A percentile compares a stretch with the other conserved stretches of the same genome.
Evolutionary conservation across 2,888 invertebrate species (phyloP).

Genomic region (Nematopogon swammerdamellus): DNA sequence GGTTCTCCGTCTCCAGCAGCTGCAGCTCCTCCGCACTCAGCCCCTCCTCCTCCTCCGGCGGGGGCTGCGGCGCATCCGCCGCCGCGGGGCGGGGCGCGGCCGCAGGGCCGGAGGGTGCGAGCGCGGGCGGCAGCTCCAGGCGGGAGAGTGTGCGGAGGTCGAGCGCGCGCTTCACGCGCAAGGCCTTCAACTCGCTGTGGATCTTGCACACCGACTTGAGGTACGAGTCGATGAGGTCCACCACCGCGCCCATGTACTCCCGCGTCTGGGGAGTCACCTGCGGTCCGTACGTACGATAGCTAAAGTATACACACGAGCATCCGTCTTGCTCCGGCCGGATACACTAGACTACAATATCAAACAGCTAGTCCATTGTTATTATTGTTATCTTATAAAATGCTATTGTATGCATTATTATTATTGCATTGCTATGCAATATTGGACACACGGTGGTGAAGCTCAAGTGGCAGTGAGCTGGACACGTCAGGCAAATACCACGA

Average conservation of each 20-base stretch:
- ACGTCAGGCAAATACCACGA: too few species aligned
- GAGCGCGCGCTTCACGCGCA: conserved; percentile 79
- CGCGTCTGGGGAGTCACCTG: conserved; percentile 61
- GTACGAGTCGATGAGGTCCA: conserved; percentile 74
- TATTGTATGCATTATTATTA: too few species aligned
- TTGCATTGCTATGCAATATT: too few species aligned
- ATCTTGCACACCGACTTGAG: conserved; percentile 83
- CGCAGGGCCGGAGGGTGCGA: too few species aligned
- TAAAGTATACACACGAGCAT: too few species aligned
- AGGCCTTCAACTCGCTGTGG: conserved; percentile 84
- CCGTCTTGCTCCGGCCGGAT: too few species aligned
- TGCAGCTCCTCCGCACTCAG: conserved; percentile 86
- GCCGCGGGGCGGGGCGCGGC: conserved; percentile 10
- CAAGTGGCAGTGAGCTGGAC: too few species aligned
- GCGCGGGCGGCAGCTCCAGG: conserved; percentile 42
- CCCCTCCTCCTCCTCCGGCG: conserved; percentile 63
- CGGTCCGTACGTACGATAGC: too few species aligned
- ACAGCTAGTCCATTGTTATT: too few species aligned
- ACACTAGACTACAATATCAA: too few species aligned
- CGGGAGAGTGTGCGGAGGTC: conserved; percentile 80
- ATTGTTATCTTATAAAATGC: too few species aligned
- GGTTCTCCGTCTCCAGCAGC: conserved; percentile 91
- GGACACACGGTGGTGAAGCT: too few species aligned
- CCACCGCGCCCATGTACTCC: conserved; percentile 74
- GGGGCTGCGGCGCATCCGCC: conserved; percentile 34